A percentile compares a stretch with the other conserved stretches of the same genome.
Evolutionary conservation across 30 jellyfish, hydroid and myxozoan genomes (phyloP).

Genomic region (Sanderia malayensis): DNA sequence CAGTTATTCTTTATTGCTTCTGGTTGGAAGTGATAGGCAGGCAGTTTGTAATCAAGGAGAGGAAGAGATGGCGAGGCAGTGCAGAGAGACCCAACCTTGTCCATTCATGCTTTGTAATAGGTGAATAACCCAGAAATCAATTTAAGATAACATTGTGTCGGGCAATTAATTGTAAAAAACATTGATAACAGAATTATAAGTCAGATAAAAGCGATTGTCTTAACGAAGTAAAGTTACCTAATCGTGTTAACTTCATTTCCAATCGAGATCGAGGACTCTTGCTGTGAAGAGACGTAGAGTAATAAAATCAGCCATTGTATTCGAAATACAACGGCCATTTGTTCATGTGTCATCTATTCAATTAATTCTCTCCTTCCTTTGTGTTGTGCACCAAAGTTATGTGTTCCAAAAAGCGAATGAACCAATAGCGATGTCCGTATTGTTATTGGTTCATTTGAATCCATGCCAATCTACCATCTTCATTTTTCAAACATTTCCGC

Average conservation of each 20-base stretch:
- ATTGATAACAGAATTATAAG: neutral
- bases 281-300: neutral
- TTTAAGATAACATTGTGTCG: neutral
- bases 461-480: too few species aligned
- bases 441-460: too few species aligned
- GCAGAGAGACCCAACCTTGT: neutral
- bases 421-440: too few species aligned
- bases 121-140: neutral
- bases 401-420: too few species aligned
- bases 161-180: neutral
- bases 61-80: too few species aligned
- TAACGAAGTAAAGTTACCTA: neutral
- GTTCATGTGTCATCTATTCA: neutral
- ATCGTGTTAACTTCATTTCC: neutral
- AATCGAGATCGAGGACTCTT: neutral
- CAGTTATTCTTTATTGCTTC: too few species aligned
- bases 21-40: too few species aligned
- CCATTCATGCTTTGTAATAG: neutral
- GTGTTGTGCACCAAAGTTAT: too few species aligned
- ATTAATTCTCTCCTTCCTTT: neutral
- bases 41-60: too few species aligned
- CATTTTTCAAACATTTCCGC: too few species aligned
- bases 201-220: neutral
- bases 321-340: neutral
- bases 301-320: neutral